Base-by-base conservation (phyloP, 1,140 invertebrate species). In the Chironomus striatipennis region DNA sequence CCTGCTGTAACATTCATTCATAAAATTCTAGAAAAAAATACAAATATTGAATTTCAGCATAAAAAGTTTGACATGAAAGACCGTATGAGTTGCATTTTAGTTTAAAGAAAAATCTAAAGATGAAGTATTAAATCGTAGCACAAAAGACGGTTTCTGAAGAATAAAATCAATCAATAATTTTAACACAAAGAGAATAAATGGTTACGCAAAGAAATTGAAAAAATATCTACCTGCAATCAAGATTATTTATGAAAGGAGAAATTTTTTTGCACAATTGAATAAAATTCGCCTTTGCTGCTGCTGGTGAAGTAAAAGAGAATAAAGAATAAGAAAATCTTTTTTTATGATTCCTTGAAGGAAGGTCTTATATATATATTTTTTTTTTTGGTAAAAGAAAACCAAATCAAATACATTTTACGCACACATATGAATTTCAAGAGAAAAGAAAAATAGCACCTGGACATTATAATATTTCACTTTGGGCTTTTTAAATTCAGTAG, bases 211-310 rank as follows among this genome's bases (percentile, higher is more conserved):
- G 65, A 8, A 20, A 57, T 8, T 1, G 10, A 57, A 57, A 57
- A n/a, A 57, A 9, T 18, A 70, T 70, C 65, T 70, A 70, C 65
- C 65, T 70, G 65, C 20, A 70, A 70, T 70, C 65, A 70, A 70
- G 20, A 70, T 21, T 10, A 57, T 57, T 34, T 34, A 34, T 34
- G 47, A 57, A 57, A 57, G 47, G n/a, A n/a, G 47, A 57, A 12
- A n/a, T n/a, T 70, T 70, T 70, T 70, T 70, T 70, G 65, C 65
- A 70, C 65, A 70, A 70, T 70, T 70, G 65, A 70, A 70, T 70
- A 70, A 2, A 2, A 57, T 57, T 57, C 20, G 20, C 20, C 20
- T 70, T 70, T 70, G 17, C 18, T 70, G 17, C 18, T 20, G 18
- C 18, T 57, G 47, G 3, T 57, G 43, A 2, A 12, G 47, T 15